A percentile compares a stretch with the other conserved stretches of the same genome.
These are phyloP conservation scores for Siniperca undulata DNA, from an alignment of 2,797 vertebrate genomes.

Conservation along the genomic window DNA sequence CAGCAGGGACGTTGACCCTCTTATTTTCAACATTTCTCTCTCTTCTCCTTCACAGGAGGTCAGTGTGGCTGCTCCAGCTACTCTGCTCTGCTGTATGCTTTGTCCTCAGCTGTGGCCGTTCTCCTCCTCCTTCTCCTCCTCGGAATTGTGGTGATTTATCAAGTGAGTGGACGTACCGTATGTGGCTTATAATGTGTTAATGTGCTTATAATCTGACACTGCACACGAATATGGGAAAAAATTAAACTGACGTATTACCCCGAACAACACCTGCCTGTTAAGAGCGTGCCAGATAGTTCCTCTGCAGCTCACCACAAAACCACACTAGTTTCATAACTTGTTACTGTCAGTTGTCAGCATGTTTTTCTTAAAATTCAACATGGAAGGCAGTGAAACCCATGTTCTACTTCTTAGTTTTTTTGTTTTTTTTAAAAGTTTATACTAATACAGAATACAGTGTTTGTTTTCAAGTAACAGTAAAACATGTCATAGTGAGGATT, in stretches of 20 bases:
- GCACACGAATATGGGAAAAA: not conserved
- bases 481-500: not conserved
- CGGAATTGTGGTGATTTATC: constrained; percentile 23
- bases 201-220: no score
- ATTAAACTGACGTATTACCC: not conserved
- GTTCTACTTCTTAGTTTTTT: not conserved
- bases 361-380: constrained; percentile 24
- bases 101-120: constrained; percentile 73
- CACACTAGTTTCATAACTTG: constrained; percentile 59
- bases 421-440: not conserved
- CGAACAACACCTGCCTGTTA: constrained; percentile 50
- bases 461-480: not conserved
- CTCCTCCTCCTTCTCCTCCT: constrained; percentile 70
- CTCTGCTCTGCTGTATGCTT: constrained; percentile 74
- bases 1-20: not conserved
- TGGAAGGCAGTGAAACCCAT: not conserved
- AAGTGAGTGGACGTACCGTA: constrained; percentile 70
- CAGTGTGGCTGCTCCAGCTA: constrained; percentile 73
- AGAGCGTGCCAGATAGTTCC: constrained; percentile 46
- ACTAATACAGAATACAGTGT: rapidly evolving
- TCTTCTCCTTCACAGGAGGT: constrained; percentile 49
- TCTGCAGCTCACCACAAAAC: constrained; percentile 68
- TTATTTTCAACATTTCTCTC: not conserved
- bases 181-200: not conserved
- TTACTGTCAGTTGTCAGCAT: constrained; percentile 29